Base-by-base conservation (phyloP, 2,888 invertebrate genomes). In the Adela reaumurella region DNA sequence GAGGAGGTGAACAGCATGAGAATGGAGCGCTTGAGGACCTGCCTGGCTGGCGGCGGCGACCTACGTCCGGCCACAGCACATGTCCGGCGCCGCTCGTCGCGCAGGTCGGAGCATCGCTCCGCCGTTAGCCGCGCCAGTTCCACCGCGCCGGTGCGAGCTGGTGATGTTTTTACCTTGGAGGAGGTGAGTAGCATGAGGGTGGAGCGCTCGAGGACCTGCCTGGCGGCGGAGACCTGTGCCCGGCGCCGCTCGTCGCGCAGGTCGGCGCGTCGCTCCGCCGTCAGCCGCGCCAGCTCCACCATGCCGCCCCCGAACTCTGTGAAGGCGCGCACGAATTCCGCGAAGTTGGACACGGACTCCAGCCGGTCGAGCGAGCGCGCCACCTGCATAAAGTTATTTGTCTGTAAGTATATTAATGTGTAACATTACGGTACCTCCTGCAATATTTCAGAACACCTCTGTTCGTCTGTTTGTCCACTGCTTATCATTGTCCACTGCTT, bases 261-360 rank as follows among this genome's bases (percentile, higher is more conserved):
- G 65, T 92, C 95, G 62, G 93, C 94, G 61, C 89, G 83, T 53
- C 86, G 71, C 62, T 87, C 87, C 35, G 85, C 96, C 17, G 96
- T 95, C 52, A 97, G 83, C 67, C 97, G 92, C 19, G 98, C 97
- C 58, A 99, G 78, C 68, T 98, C 97, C 55, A 99, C 97, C 97
- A 99, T 98, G 70, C 98, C 97, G 18, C 91, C 91, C 42, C 98
- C 99, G 69, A 99, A 98, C 69, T 97, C 94, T 57, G 97, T 96
- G 79, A 99, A 99, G 18, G 97, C 95, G 66, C 96, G 93, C 50
- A 99, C 97, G 70, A 99, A 99, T 74, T 99, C 98, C 47, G 97
- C 94, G 66, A 93, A 93, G 76, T 92, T 93, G 58, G 90, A 89
- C 54, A 94, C 92, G 46, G 90, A 90, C 71, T 93, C 93, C 61